Base-by-base conservation (phyloP, 2,888 invertebrate genomes). In the Arctia plantaginis region DNA sequence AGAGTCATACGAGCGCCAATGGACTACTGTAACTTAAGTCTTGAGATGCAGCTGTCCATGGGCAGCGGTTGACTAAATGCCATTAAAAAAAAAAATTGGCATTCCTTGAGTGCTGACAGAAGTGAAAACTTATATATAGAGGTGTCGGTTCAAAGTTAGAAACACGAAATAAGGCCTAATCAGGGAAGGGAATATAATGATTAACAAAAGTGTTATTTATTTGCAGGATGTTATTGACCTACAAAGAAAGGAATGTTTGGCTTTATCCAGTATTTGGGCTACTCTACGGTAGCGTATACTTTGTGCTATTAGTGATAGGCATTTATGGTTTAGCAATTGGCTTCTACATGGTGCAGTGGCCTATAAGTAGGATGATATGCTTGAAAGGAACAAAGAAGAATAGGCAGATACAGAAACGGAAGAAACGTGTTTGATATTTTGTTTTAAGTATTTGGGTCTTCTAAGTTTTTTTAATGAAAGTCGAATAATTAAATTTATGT, bases 341-440 rank as follows among this genome's bases (percentile, higher is more conserved):
- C 27, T 69, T 39, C 51, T 73, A 73, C 55, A 6, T 7, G 39
- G 8, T 69, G 0, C 73, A 73, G 65, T 73, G 73, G 73, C 73
- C 69, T n/a, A 20, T 73, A 0, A 27, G 30, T 10, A 73, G 64
- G 13, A 51, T 62, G n/a, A 47, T 73, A 69, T 39, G 65, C 27
- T 12, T 20, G 15, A 23, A 69, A 4, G 59, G 20, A 39, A 18
- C 18, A n/a, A 67, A n/a, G 7, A 64, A 47, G 33, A 44, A 15
- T 20, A 44, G 67, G 27, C 44, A 59, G 33, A 62, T 69, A 30
- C 30, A 30, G 7, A 41, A 23, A 65, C 23, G 71, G 18, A 71
- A 64, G 62, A 71, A 62, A 47, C 30, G 27, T 8, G 33, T 62
- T 8, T 44, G 47, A 33, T 1, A 23, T 47, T 30, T 55, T 23